Conservation (phyloP, 2,888 invertebrate genomes). For the Melanchra persicariae region DNA sequence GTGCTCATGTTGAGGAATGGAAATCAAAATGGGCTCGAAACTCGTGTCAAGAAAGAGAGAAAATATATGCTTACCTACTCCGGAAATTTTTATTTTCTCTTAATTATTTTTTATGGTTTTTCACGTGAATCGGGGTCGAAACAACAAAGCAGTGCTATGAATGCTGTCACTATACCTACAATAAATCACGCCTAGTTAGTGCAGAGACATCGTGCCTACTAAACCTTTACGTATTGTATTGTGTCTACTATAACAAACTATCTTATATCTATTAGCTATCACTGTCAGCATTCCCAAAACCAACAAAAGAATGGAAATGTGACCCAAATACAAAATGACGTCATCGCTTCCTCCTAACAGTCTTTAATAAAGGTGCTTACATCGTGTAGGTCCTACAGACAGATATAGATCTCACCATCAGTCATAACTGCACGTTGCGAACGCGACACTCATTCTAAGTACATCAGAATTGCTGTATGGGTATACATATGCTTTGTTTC, state of each 20-base stretch:
- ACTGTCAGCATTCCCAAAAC: constrained; percentile 8
- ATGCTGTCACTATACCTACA: neutral
- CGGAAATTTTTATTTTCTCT: neutral
- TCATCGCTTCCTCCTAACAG: neutral
- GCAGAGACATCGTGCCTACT: neutral
- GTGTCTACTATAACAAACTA: neutral
- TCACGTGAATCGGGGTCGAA: neutral
- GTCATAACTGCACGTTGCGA: constrained; percentile 50
- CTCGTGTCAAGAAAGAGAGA: too few relatives aligned
- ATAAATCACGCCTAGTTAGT: constrained; percentile 23
- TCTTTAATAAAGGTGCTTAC: constrained; percentile 9
- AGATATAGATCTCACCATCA: constrained; percentile 58
- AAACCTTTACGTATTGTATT: neutral
- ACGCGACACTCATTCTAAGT: constrained; percentile 47
- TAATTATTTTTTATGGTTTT: neutral
- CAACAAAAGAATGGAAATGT: constrained; percentile 17
- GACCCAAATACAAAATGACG: constrained; percentile 17
- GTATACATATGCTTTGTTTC: constrained; percentile 26
- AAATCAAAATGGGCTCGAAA: too few relatives aligned
- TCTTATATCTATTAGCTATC: constrained; percentile 12
- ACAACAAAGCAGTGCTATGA: neutral
- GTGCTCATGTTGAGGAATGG: too few relatives aligned
- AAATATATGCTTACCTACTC: too few relatives aligned
- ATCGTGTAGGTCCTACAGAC: constrained; percentile 45
- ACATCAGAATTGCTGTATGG: constrained; percentile 19